Evolutionary conservation across 2,797 vertebrate genomes (phyloP).

Genomic region (Danio aesculapii): DNA sequence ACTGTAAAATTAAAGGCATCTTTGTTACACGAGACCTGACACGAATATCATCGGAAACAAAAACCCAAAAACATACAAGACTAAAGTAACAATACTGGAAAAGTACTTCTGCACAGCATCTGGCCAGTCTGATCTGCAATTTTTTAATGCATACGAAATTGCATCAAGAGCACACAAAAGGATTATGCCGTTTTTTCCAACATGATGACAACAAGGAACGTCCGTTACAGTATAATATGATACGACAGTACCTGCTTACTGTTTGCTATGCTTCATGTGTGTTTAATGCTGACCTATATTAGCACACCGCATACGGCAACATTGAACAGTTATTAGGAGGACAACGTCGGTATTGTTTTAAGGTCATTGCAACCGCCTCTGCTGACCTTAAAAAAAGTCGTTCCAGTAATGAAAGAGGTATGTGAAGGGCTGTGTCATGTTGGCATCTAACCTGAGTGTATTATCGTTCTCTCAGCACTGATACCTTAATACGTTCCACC

Average conservation of each 20-base stretch:
- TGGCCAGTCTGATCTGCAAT: background rate
- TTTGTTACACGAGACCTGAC: background rate
- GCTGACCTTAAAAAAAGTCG: slow-evolving; percentile 13
- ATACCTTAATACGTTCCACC: slow-evolving; percentile 4
- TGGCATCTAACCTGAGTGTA: background rate
- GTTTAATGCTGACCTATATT: slow-evolving; percentile 35
- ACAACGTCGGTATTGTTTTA: slow-evolving; percentile 12
- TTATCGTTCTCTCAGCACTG: background rate
- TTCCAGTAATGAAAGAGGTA: slow-evolving; percentile 4
- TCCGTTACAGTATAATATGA: background rate
- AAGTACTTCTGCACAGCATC: background rate
- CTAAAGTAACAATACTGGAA: background rate
- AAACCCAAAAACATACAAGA: background rate
- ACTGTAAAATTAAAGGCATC: background rate
- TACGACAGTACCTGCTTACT: background rate
- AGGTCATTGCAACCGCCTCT: slow-evolving; percentile 10
- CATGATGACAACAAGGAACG: slow-evolving; percentile 1
- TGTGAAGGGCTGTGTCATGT: slow-evolving; percentile 1
- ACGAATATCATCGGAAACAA: background rate
- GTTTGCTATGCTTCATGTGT: slow-evolving; percentile 13
- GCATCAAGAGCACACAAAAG: background rate
- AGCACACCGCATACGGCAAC: background rate
- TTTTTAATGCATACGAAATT: background rate
- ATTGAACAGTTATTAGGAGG: background rate
- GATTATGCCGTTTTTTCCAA: background rate